phyloP scores from a whole-genome alignment of 2,797 vertebrate species.

The Bradypodion pumilum region DNA sequence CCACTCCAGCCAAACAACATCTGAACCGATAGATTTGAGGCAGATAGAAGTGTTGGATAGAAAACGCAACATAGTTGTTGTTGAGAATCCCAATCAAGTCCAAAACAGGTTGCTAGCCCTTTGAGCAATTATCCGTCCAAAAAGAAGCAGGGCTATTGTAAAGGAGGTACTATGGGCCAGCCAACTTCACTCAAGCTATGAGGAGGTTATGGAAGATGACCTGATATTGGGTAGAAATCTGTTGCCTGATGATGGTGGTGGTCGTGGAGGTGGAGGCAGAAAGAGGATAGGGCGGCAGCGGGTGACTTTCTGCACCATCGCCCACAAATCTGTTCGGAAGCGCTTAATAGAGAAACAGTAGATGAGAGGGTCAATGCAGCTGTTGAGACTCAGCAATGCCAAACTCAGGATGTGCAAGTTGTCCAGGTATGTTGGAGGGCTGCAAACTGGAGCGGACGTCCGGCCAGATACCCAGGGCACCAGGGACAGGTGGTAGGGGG shows the following conservation, averaged over 20 bases:
- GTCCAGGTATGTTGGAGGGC: not conserved
- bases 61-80: not conserved
- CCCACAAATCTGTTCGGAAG: constrained; percentile 57
- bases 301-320: constrained; percentile 39
- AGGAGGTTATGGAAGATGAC: constrained; percentile 38
- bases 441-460: not conserved
- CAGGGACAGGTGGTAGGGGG: constrained; percentile 68
- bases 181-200: not conserved
- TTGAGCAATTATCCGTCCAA: no score
- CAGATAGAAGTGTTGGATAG: no score
- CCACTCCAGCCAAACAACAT: not conserved
- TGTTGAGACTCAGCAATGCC: constrained; percentile 72
- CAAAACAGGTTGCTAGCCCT: no score
- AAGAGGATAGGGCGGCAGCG: constrained; percentile 24
- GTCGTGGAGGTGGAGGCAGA: rapidly evolving
- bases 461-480: constrained; percentile 62
- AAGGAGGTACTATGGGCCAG: no score
- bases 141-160: no score
- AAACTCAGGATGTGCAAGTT: constrained; percentile 61
- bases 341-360: constrained; percentile 68
- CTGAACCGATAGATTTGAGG: not conserved
- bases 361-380: constrained; percentile 69
- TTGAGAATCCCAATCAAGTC: no score
- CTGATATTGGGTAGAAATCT: rapidly evolving
- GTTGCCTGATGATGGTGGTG: rapidly evolving